Evolutionary conservation across 2,113 vertebrate genomes (phyloP).

Genomic region (Phyllostomus discolor): DNA sequence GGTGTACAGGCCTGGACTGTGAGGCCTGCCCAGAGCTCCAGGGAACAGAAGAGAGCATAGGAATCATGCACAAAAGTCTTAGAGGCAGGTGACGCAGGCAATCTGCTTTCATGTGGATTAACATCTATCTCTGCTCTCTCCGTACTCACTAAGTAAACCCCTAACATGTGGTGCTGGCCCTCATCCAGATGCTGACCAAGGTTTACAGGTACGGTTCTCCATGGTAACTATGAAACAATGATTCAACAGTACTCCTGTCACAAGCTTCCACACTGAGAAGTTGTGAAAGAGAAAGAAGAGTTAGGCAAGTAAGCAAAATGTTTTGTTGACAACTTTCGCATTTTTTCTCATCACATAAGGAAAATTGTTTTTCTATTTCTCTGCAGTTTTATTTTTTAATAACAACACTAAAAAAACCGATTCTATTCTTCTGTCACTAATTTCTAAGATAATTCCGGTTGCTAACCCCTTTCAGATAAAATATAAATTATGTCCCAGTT

Average conservation of each 20-base stretch:
- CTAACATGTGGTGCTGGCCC: background rate
- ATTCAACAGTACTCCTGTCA: background rate
- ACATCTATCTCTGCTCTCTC: background rate
- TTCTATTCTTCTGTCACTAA: background rate
- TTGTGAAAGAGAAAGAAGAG: background rate
- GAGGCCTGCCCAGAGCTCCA: background rate
- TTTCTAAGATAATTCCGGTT: conserved; percentile 29
- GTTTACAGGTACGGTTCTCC: background rate
- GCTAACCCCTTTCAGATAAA: conserved; percentile 25
- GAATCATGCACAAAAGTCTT: background rate
- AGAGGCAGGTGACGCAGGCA: background rate
- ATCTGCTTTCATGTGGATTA: background rate
- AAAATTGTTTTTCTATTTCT: background rate
- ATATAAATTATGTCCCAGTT: conserved; percentile 14
- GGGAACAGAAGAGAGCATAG: background rate
- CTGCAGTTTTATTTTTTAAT: conserved; percentile 31
- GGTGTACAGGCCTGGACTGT: background rate
- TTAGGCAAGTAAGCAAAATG: background rate
- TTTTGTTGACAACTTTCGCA: background rate
- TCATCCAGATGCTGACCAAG: background rate
- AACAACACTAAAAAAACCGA: background rate
- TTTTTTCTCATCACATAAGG: background rate
- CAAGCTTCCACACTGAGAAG: background rate
- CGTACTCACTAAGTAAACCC: background rate
- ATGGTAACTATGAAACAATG: background rate